A percentile compares a stretch with the other conserved stretches of the same genome.
phyloP scores from a whole-genome alignment of 2,797 vertebrate genomes.

The Halcyon smyrnensis region DNA sequence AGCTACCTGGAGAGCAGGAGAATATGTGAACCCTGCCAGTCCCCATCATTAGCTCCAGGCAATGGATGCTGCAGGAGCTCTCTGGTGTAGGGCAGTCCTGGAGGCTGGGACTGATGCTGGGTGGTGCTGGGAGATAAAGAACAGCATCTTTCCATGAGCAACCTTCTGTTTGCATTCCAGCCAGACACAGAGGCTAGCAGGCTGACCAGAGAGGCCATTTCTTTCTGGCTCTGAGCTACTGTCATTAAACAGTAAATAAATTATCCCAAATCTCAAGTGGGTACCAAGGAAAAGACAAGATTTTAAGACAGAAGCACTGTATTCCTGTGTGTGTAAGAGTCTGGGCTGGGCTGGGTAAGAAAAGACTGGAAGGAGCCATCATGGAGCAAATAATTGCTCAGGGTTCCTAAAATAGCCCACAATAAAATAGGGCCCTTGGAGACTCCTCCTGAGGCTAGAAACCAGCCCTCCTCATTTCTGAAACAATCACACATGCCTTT shows the following conservation, averaged over 20 bases:
- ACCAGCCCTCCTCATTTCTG: neutral
- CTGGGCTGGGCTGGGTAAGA: neutral
- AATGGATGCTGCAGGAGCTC: neutral
- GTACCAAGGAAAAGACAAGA: neutral
- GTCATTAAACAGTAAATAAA: neutral
- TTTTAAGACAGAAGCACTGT: neutral
- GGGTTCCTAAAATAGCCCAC: neutral
- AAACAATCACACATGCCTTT: neutral
- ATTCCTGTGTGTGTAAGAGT: neutral
- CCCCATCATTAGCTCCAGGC: neutral
- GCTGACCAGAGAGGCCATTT: neutral
- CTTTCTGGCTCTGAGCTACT: neutral
- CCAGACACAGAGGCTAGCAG: neutral
- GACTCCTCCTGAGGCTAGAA: neutral
- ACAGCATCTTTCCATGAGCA: neutral
- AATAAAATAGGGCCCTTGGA: neutral
- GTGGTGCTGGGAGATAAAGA: neutral
- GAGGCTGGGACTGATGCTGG: neutral
- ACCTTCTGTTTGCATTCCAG: neutral
- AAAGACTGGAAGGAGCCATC: neutral
- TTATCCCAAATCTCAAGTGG: neutral
- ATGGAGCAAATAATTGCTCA: neutral
- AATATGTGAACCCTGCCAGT: neutral
- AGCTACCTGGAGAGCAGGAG: neutral
- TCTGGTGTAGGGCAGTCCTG: rapidly evolving